A percentile compares a stretch with the other conserved stretches of the same genome.
phyloP scores from a whole-genome alignment of 2,113 vertebrate species.

The Grantiella picta region DNA sequence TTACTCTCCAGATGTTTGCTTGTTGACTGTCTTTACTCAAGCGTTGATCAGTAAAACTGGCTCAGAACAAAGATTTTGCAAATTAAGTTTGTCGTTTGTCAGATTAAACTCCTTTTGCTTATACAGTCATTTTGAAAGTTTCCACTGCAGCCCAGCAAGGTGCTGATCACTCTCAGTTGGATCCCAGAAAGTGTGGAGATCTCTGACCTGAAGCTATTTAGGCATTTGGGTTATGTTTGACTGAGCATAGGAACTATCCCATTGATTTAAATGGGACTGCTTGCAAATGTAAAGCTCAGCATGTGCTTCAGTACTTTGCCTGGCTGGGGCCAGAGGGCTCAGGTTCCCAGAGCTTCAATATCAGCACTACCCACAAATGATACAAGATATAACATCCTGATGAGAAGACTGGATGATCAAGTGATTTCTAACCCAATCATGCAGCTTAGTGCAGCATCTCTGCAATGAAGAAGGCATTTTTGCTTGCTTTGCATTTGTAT shows the following conservation, averaged over 20 bases:
- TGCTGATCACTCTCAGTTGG: neutral
- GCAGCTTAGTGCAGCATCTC: neutral
- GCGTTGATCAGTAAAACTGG: neutral
- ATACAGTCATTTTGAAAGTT: neutral
- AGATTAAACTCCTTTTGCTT: neutral
- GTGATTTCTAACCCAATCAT: neutral
- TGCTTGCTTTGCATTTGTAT: neutral
- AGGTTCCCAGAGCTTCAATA: neutral
- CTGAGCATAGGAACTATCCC: neutral
- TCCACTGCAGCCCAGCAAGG: neutral
- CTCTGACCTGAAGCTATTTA: constrained; percentile 3
- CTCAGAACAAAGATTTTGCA: neutral
- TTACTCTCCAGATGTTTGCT: neutral
- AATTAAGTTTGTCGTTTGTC: neutral
- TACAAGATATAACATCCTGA: neutral
- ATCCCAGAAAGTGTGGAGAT: neutral
- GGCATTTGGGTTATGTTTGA: neutral
- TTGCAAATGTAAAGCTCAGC: neutral
- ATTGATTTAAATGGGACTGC: neutral
- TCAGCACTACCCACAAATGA: neutral
- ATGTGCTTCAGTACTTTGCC: neutral
- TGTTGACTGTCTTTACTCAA: neutral
- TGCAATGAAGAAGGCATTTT: neutral
- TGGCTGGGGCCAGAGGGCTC: neutral
- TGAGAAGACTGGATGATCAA: neutral